phyloP scores from a whole-genome alignment of 1,140 invertebrate genomes.

The Dendrolimus punctatus region DNA sequence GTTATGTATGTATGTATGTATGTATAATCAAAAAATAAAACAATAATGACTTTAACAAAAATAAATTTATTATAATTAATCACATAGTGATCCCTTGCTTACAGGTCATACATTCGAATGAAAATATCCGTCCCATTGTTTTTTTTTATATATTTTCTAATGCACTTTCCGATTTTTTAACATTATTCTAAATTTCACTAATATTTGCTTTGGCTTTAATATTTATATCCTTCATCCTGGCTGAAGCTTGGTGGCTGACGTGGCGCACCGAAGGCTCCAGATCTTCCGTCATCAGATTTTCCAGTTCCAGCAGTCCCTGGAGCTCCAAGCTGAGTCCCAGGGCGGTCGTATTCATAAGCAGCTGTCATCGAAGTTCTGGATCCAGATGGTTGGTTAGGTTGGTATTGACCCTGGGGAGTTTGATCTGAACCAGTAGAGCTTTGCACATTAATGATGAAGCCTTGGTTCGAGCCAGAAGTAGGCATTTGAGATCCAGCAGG shows the following conservation, averaged over 20 bases:
- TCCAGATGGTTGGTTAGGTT: neutral
- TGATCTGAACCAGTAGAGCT: no score
- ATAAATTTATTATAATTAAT: conserved; percentile 27
- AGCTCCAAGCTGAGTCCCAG: conserved; percentile 9
- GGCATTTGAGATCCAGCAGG: conserved; percentile 4
- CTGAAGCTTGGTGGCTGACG: conserved; percentile 59
- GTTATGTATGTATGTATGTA: no score
- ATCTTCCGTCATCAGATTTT: conserved; percentile 5
- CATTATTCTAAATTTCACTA: conserved; percentile 12
- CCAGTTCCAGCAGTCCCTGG: conserved; percentile 4
- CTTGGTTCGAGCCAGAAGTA: no score
- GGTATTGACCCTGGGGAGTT: neutral
- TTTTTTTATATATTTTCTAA: conserved; percentile 34
- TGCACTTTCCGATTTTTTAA: conserved; percentile 17
- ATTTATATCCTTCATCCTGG: conserved; percentile 56
- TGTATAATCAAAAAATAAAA: no score
- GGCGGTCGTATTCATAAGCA: conserved; percentile 22
- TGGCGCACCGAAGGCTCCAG: conserved; percentile 30
- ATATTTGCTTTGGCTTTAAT: conserved; percentile 38
- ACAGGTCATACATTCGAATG: conserved; percentile 11
- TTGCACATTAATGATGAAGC: no score
- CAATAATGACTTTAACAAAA: conserved; percentile 9
- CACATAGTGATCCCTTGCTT: conserved; percentile 38
- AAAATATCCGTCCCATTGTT: neutral
- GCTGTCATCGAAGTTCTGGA: conserved; percentile 5